Base-by-base conservation (phyloP, 2,113 vertebrate genomes). In the Tragelaphus buxtoni region DNA sequence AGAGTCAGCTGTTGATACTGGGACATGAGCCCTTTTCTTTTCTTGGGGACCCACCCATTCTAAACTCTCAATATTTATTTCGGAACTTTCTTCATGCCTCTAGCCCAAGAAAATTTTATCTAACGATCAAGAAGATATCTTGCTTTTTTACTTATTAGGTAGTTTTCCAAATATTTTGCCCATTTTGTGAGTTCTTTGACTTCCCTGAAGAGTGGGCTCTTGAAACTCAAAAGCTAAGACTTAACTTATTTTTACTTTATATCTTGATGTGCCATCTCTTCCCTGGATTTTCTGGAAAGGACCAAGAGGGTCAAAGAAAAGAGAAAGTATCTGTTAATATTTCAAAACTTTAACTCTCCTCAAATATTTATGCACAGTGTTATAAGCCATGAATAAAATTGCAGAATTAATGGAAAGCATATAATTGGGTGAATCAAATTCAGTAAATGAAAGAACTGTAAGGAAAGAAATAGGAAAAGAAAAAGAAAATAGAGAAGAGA, bases 361-460 rank as follows among this genome's bases (percentile, higher is more conserved):
- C 18, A 87, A 53, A 90, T 88, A 80, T 80, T 91, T 94, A 51
- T 72, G 6, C 69, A 8, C 9, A 14, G 6, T 53, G 1, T 26
- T 84, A 56, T 28, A 91, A 51, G 26, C 8, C 56, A 87, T 95
- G 32, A 91, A 95, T 94, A 88, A 83, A 65, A 45, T 8, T 60
- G 63, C 2, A 74, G 17, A 88, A 51, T 77, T 28, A 39, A 89
- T 1, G 12, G 10, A 60, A 1, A 56, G 16, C 55, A 35, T 87
- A 96, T 82, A 96, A 94, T 82, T 86, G 16, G 30, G 47, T 76
- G 42, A 96, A 72, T 26, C 4, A 93, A 91, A 92, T 10, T 80
- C 5, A 87, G 26, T 7, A 42, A 14, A 65, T 14, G 3, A 88
- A 82, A 7, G 5, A 93, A 80, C 47, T 55, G 84, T 6, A 88